These are phyloP conservation scores for Nyctereutes procyonoides DNA, from an alignment of 2,113 vertebrate genomes.

Conservation along the genomic window DNA sequence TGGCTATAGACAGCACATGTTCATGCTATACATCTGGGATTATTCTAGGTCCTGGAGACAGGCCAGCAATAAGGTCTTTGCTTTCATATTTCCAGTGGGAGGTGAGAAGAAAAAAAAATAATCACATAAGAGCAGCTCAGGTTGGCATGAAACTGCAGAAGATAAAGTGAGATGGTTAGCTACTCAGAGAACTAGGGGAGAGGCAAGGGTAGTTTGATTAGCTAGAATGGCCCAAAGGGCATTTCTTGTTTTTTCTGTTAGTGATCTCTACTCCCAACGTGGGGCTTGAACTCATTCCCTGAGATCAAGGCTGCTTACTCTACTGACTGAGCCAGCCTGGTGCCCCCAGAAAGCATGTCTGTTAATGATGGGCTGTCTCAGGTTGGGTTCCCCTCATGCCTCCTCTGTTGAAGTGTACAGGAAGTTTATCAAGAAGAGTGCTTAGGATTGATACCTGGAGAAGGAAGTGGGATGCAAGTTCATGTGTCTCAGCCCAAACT, in stretches of 20 bases:
- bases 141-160: neutral
- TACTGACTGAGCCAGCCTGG: too few species aligned
- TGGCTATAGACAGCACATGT: neutral
- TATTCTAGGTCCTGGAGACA: neutral
- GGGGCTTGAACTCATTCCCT: too few species aligned
- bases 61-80: neutral
- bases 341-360: too few species aligned
- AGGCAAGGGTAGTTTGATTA: neutral
- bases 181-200: neutral
- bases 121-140: neutral
- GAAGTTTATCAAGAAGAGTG: neutral
- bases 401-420: too few species aligned
- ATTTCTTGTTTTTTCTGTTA: neutral
- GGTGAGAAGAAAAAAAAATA: neutral
- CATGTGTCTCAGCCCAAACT: neutral
- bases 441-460: neutral
- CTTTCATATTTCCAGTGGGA: neutral
- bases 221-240: neutral
- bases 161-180: neutral
- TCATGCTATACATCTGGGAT: neutral
- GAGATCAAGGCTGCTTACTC: too few species aligned
- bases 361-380: rapidly evolving
- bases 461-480: neutral
- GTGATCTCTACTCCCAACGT: too few species aligned
- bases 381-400: neutral